Percentiles rank a stretch among this genome's conserved stretches.
These are phyloP conservation scores for Percopsis omiscomaycus DNA, from an alignment of 2,797 vertebrate species.

Conservation along the genomic window DNA sequence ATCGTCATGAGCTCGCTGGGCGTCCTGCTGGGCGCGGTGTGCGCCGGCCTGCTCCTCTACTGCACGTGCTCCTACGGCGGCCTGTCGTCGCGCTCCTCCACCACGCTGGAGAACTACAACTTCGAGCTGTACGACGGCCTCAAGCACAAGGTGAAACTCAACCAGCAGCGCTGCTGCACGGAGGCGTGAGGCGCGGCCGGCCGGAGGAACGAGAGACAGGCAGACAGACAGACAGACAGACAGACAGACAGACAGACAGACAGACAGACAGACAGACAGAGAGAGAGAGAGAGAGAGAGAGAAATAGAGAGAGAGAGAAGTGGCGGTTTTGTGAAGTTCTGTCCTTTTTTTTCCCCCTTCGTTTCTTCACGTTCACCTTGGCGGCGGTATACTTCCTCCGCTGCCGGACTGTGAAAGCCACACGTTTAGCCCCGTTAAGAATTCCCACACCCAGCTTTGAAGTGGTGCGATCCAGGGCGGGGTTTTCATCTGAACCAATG, in stretches of 20 bases:
- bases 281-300: slow-evolving; percentile 6
- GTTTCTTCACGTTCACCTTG: slow-evolving; percentile 57
- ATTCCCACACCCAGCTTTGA: slow-evolving; percentile 23
- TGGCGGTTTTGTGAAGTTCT: slow-evolving; percentile 40
- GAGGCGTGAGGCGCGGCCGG: slow-evolving; percentile 65
- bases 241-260: too few relatives aligned
- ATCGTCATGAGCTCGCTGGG: slow-evolving; percentile 98
- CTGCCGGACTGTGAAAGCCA: slow-evolving; percentile 26
- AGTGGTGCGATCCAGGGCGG: slow-evolving; percentile 30
- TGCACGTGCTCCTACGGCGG: slow-evolving; percentile 94
- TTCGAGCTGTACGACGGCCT: slow-evolving; percentile 97
- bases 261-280: neutral
- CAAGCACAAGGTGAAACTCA: slow-evolving; percentile 99
- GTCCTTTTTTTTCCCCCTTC: slow-evolving; percentile 44
- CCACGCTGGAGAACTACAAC: slow-evolving; percentile 98
- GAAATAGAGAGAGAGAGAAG: slow-evolving; percentile 13
- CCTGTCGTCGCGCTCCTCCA: slow-evolving; percentile 92
- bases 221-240: too few relatives aligned
- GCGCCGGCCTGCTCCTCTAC: slow-evolving; percentile 95
- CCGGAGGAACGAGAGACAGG: neutral
- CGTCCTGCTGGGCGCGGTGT: slow-evolving; percentile 91
- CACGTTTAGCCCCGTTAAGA: slow-evolving; percentile 24
- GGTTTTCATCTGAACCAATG: slow-evolving; percentile 1
- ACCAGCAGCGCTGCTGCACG: slow-evolving; percentile 96
- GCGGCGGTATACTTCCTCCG: slow-evolving; percentile 43